Evolutionary conservation across 2,888 invertebrate genomes (phyloP), one percentile per base, ranked within the genome.

Genomic region (Quadroppia sp.): DNA sequence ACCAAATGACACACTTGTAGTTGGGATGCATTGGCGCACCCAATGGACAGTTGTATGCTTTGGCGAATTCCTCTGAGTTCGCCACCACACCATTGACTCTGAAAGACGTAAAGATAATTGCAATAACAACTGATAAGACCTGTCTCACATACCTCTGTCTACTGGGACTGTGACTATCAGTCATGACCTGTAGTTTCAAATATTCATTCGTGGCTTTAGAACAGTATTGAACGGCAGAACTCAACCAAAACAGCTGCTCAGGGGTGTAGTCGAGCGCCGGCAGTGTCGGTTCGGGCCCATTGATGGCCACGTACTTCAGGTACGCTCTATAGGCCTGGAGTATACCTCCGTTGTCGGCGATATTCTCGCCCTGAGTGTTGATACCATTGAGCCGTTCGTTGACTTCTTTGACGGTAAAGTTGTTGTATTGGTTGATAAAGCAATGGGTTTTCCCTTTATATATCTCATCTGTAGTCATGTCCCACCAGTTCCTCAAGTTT

Each of bases 331-430:
- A 95, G 0, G 94, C 91, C 81, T 92, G 90, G 81, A 94, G 94
- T 77, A 94, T 88, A 0, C 94, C 95, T 1, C 94, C 94, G 81
- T 94, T 95, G 82, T 95, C 95, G 0, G 95, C 95, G 74, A 95
- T 95, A 82, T 95, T 95, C 82, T 95, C 95, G 15, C 93, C 93
- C 83, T 93, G 92, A 0, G 94, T 94, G 80, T 91, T 91, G 75
- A 93, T 88, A 72, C 95, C 95, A 80, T 94, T 93, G 72, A 96
- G 91, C 81, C 89, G 89, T 76, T 92, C 82, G 69, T 86, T 87
- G 1, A 92, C 88, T 82, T 89, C 89, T 45, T 87, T 87, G 3
- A 77, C 42, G 13, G 53, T 74, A 53, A 73, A 76, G 28, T 74
- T 73, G 32, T 75, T 74, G 73, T 78, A 78, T 48, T 78, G 78